Conservation (phyloP, 2,797 vertebrate genomes). For the Sebastes wilsoni region DNA sequence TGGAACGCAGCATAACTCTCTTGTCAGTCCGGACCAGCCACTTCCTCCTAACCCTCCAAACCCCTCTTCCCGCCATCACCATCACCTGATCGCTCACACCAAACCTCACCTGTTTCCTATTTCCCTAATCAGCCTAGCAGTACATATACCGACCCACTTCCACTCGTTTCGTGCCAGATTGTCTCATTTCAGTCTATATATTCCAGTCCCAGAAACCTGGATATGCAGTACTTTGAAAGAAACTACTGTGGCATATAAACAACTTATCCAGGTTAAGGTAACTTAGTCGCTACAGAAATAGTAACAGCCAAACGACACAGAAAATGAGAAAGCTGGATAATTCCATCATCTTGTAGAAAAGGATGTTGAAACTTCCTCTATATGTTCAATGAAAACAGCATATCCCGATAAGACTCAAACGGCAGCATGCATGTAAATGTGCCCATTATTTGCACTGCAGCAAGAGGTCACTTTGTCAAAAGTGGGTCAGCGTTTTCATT, state of each 20-base stretch:
- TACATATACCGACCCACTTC: neutral
- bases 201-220: neutral
- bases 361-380: neutral
- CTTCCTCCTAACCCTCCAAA: neutral
- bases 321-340: neutral
- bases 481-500: neutral
- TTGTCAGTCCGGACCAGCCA: neutral
- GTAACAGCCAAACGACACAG: neutral
- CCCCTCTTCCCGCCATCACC: neutral
- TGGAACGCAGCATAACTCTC: neutral
- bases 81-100: neutral
- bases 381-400: neutral
- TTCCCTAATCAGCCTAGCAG: neutral
- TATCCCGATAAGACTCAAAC: neutral
- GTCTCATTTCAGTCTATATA: neutral
- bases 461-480: neutral
- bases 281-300: neutral
- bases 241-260: neutral
- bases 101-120: neutral
- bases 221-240: neutral
- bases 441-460: neutral
- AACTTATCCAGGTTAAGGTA: neutral
- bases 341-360: neutral
- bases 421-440: neutral
- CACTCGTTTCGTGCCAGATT: neutral